These are phyloP conservation scores for Leptodactylus fuscus DNA, from an alignment of 2,113 vertebrate species.

Conservation along the genomic window DNA sequence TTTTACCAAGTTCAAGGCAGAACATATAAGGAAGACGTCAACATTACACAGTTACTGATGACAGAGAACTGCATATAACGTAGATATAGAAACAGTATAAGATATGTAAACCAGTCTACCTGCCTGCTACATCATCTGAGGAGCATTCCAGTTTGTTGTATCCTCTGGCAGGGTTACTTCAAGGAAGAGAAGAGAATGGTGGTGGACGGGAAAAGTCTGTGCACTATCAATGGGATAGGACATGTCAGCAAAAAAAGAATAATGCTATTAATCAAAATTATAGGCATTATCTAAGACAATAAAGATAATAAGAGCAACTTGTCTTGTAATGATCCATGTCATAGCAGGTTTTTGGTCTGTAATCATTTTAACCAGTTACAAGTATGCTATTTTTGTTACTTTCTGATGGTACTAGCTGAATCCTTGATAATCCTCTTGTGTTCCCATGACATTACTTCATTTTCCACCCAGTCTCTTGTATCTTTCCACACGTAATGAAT, in stretches of 20 bases:
- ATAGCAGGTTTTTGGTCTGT: background rate
- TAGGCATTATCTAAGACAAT: background rate
- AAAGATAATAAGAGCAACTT: background rate
- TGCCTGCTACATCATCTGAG: background rate
- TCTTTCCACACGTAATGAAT: slow-evolving; percentile 29
- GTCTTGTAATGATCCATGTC: background rate
- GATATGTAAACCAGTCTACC: too few species aligned
- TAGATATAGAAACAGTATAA: background rate
- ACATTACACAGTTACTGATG: background rate
- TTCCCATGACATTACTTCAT: background rate
- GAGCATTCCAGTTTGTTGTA: background rate
- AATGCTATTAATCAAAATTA: background rate
- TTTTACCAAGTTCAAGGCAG: background rate
- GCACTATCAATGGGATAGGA: background rate
- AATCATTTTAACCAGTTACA: background rate
- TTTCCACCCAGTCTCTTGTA: background rate
- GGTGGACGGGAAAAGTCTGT: too few species aligned
- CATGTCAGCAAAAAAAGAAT: background rate
- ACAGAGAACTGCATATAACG: background rate
- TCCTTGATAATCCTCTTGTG: background rate
- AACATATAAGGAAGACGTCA: background rate
- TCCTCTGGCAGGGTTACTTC: background rate
- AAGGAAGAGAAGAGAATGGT: background rate
- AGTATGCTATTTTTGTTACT: background rate
- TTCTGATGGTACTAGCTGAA: background rate